Evolutionary conservation across 2,888 invertebrate genomes (phyloP), one percentile per base, ranked within the genome.

Genomic region (Alloscopus bannaensis): DNA sequence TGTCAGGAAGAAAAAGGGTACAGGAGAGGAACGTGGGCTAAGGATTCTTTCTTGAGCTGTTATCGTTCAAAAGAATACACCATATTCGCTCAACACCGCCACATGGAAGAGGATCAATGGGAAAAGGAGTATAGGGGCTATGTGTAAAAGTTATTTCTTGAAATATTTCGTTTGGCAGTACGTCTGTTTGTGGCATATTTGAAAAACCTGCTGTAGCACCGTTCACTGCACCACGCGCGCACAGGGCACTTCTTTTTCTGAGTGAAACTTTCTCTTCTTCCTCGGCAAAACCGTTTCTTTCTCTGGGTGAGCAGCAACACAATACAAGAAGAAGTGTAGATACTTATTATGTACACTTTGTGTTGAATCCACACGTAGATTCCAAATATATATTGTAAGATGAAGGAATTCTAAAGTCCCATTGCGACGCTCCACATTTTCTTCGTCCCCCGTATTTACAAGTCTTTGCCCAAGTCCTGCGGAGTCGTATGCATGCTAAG

Each of bases 141-240:
- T n/a, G n/a, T 8, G 13, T 6, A 50, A 60, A 76, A 68, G 52
- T 66, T 76, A 52, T 45, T 55, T 36, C 55, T 57, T 64, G 52
- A 60, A 68, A 62, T 68, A 69, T 76, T 66, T 78, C 77, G 45
- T 60, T 57, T 29, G 78, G 71, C 71, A 59, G 42, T 65, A 64
- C 40, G 71, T 81, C 81, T 81, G 81, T 59, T 76, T 71, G 60
- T 81, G 81, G 81, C 81, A 76, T 81, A 76, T 81, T 81, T 66
- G 66, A 70, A 47, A 71, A 71, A 81, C 81, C 59, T 70, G 66
- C 76, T 52, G 28, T 47, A 57, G 29, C 75, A 71, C 28, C 57
- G 29, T n/a, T 47, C 29, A 22, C 36, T n/a, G n/a, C n/a, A n/a
- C n/a, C n/a, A n/a, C n/a, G n/a, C n/a, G n/a, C n/a, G n/a, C n/a